Base-by-base conservation (phyloP, 1,140 invertebrate genomes). In the Musca vetustissima region DNA sequence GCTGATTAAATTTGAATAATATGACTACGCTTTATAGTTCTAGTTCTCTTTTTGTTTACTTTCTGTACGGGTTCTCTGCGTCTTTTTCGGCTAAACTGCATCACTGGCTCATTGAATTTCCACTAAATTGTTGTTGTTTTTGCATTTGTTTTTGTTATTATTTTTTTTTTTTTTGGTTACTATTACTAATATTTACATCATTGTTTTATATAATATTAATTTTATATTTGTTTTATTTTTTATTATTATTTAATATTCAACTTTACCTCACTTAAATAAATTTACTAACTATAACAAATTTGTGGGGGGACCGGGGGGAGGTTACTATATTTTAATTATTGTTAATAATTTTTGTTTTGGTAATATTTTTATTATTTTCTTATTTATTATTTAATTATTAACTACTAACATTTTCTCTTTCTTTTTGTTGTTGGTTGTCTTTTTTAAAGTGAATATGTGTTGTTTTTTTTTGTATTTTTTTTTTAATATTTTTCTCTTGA, bases 371-470 rank as follows among this genome's bases (percentile, higher is more conserved):
- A 8, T 43, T 43, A 2, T 43, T 43, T 43, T 9, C 13, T 43
- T 43, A 9, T 43, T 43, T 43, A 43, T 43, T 28, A 4, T 8
- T 28, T 59, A 28, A 59, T 28, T 61, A 61, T 61, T 61, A 61
- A 61, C 57, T 61, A 61, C 57, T 61, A 61, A 61, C 57, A 61
- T 61, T 43, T 43, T 52, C 36, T 43, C 36, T 43, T 43, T 43
- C 11, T 43, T 43, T 4, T 43, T 43, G 36, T 43, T 43, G 36
- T 59, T 61, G n/a, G 57, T 61, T 61, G 57, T 32, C 57, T 61
- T 61, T 61, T 61, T 61, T 36, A 61, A 61, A 61, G 57, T 61
- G 57, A 61, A 61, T 61, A 61, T 61, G 57, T 61, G 36, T 61
- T 28, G 55, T 61, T 21, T 19, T 61, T 55, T 55, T 24, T 59